Evolutionary conservation across 2,797 vertebrate genomes (phyloP).

Genomic region (Sebastolobus alascanus): DNA sequence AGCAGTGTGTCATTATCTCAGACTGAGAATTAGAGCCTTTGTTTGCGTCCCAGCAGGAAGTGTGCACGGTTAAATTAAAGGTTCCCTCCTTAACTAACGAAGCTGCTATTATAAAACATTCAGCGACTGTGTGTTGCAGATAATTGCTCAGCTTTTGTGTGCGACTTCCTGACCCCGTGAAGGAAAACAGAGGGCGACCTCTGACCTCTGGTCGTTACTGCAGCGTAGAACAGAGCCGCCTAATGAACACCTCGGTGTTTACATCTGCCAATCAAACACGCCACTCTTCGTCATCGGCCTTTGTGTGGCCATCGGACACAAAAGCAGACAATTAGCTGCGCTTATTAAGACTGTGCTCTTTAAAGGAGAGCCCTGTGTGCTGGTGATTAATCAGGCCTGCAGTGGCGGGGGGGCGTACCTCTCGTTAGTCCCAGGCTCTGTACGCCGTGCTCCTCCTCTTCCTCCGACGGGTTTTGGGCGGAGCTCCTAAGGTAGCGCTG

Average conservation of each 20-base stretch:
- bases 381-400: constrained; percentile 71
- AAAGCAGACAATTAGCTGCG: constrained; percentile 74
- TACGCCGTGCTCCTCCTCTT: constrained; percentile 86
- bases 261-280: constrained; percentile 71
- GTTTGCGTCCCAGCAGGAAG: constrained; percentile 64
- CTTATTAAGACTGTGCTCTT: constrained; percentile 69
- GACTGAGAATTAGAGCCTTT: constrained; percentile 56
- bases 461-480: constrained; percentile 83
- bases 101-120: constrained; percentile 60
- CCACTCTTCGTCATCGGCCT: constrained; percentile 51
- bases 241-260: constrained; percentile 78
- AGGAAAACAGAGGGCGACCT: constrained; percentile 71
- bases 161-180: constrained; percentile 68
- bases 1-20: constrained; percentile 59
- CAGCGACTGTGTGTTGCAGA: constrained; percentile 51
- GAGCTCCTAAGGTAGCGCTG: constrained; percentile 83
- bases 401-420: constrained; percentile 85
- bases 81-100: constrained; percentile 56
- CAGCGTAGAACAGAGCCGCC: constrained; percentile 68
- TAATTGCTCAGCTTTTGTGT: constrained; percentile 77
- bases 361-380: constrained; percentile 55
- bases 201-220: constrained; percentile 70
- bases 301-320: constrained; percentile 74
- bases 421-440: constrained; percentile 76
- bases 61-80: constrained; percentile 62